Conservation (phyloP, 1,140 invertebrate species). For the Ephestia elutella region DNA sequence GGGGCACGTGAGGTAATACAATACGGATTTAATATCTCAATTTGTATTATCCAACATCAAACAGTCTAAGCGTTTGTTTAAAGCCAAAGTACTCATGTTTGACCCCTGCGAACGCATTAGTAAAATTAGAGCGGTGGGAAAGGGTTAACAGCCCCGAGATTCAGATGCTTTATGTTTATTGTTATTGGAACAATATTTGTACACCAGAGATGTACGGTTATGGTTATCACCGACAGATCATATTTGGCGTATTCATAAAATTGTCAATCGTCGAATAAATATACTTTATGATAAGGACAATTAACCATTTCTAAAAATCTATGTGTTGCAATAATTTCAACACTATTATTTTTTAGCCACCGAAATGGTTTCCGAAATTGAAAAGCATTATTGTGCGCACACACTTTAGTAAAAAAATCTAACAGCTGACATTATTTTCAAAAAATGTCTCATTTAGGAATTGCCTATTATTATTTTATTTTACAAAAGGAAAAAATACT, state of each 20-base stretch:
- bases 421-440: too few relatives aligned
- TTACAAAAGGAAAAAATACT: too few relatives aligned
- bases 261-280: too few relatives aligned
- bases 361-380: too few relatives aligned
- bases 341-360: too few relatives aligned
- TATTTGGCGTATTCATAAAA: conserved; percentile 7
- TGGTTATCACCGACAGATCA: conserved; percentile 43
- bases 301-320: too few relatives aligned
- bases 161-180: conserved; percentile 68
- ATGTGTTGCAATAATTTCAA: too few relatives aligned
- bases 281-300: too few relatives aligned
- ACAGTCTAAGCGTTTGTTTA: conserved; percentile 56
- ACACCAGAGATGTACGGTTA: conserved; percentile 62
- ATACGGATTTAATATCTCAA: conserved; percentile 27
- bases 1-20: background rate
- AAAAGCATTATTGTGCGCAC: too few relatives aligned
- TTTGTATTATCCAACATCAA: conserved; percentile 55
- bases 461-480: too few relatives aligned
- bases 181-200: conserved; percentile 74
- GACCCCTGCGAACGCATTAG: conserved; percentile 61
- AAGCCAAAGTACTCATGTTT: conserved; percentile 32
- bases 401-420: too few relatives aligned
- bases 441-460: too few relatives aligned
- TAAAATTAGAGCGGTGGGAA: conserved; percentile 74
- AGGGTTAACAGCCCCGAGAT: conserved; percentile 46